Conservation (phyloP, 2,888 invertebrate species). For the Strigamia maritima region DNA sequence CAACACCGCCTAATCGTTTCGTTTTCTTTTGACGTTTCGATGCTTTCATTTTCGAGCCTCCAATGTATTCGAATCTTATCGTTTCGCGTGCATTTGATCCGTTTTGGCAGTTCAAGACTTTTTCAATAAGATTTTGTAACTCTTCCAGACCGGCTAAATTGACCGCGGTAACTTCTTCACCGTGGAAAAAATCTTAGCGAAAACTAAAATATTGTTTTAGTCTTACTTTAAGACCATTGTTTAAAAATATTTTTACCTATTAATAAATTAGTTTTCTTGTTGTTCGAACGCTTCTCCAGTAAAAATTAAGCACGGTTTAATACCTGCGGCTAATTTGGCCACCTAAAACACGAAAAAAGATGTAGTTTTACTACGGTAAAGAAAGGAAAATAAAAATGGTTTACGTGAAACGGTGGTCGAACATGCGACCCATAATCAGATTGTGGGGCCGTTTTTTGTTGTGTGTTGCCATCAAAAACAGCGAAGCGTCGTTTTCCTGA, state of each 20-base stretch:
- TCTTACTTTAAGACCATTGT: too few relatives aligned
- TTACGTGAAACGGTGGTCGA: slow-evolving; percentile 72
- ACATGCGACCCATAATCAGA: slow-evolving; percentile 76
- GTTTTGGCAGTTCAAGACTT: slow-evolving; percentile 86
- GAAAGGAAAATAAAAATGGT: not conserved
- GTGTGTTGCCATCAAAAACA: slow-evolving; percentile 87
- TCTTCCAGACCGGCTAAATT: slow-evolving; percentile 85
- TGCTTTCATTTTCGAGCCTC: slow-evolving; percentile 92
- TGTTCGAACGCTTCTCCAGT: slow-evolving; percentile 88
- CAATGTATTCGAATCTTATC: slow-evolving; percentile 76
- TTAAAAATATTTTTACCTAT: slow-evolving; percentile 49
- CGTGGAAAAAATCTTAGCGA: slow-evolving; percentile 77
- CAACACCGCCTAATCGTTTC: not conserved
- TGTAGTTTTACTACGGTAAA: not conserved
- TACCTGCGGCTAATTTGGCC: slow-evolving; percentile 72
- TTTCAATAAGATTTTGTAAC: slow-evolving; percentile 73
- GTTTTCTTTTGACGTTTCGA: too few relatives aligned
- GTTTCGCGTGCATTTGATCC: slow-evolving; percentile 89
- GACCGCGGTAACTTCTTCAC: slow-evolving; percentile 74
- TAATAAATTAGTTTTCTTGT: slow-evolving; percentile 72
- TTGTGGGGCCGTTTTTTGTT: slow-evolving; percentile 94
- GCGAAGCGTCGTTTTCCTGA: slow-evolving; percentile 76
- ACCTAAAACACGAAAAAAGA: slow-evolving; percentile 48
- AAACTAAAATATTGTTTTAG: slow-evolving; percentile 37
- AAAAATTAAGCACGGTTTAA: slow-evolving; percentile 76